A percentile compares a stretch with the other conserved stretches of the same genome.
phyloP scores from a whole-genome alignment of 2,888 invertebrate genomes.

The Eristalis arbustorum region DNA sequence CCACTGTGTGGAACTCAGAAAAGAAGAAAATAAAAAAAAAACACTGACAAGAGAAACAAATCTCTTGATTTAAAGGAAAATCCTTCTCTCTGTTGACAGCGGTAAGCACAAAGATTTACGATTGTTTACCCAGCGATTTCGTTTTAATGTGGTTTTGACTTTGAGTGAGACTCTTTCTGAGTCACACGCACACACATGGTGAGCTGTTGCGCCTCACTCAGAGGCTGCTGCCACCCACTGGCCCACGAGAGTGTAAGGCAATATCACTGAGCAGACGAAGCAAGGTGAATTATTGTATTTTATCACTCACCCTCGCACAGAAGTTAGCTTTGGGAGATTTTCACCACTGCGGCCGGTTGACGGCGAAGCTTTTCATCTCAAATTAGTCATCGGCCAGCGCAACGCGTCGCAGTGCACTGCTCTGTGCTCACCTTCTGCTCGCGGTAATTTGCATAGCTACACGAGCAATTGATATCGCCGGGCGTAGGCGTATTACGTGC shows the following conservation, averaged over 20 bases:
- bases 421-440: not conserved
- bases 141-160: conserved; percentile 70
- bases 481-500: conserved; percentile 60
- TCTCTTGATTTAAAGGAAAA: conserved; percentile 61
- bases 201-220: not conserved
- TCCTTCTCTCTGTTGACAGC: conserved; percentile 66
- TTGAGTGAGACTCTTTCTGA: conserved; percentile 69
- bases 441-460: conserved; percentile 56
- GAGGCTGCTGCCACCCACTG: conserved; percentile 48
- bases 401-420: not conserved
- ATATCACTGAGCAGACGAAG: not conserved
- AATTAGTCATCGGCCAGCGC: conserved; percentile 22
- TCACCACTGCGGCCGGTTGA: not conserved
- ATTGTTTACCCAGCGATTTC: conserved; percentile 66
- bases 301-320: conserved; percentile 11
- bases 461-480: conserved; percentile 57
- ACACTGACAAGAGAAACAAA: conserved; percentile 68
- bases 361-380: not conserved
- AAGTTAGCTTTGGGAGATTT: not conserved
- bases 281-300: conserved; percentile 44
- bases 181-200: conserved; percentile 25
- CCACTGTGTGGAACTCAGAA: conserved; percentile 39
- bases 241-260: conserved; percentile 22
- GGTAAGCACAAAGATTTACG: conserved; percentile 55
- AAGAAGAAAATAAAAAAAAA: too few species aligned